These are phyloP conservation scores for Catostylus mosaicus DNA, from an alignment of 30 jellyfish, hydroid and myxozoan species.

Conservation along the genomic window DNA sequence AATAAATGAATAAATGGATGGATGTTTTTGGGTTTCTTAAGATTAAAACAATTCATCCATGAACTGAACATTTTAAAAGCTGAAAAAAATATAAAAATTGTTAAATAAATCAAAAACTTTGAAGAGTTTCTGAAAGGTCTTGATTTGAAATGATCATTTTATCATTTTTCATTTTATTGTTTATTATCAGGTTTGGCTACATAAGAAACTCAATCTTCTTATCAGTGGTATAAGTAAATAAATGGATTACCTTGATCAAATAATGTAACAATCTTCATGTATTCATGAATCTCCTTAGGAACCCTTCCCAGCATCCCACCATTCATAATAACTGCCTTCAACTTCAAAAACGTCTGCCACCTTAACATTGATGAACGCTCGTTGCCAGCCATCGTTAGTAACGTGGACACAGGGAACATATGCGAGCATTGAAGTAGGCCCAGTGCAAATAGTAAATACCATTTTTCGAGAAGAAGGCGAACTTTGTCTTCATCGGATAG, in stretches of 20 bases:
- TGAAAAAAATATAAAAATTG: too few species aligned
- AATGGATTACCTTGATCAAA: slow-evolving; percentile 88
- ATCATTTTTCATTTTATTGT: too few species aligned
- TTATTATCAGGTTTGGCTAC: too few species aligned
- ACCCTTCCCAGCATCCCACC: slow-evolving; percentile 83
- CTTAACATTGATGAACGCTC: slow-evolving; percentile 54
- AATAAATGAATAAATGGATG: too few species aligned
- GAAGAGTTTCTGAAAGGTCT: too few species aligned
- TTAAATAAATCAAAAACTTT: too few species aligned
- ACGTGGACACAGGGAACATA: slow-evolving; percentile 97
- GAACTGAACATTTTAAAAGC: too few species aligned
- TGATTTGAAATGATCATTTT: too few species aligned
- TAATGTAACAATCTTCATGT: slow-evolving; percentile 91
- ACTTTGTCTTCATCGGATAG: slow-evolving; percentile 84
- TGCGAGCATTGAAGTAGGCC: slow-evolving; percentile 92
- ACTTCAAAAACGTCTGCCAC: slow-evolving; percentile 89
- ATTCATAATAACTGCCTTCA: slow-evolving; percentile 84
- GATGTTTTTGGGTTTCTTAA: too few species aligned
- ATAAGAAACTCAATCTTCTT: too few species aligned
- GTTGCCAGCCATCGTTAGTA: slow-evolving; percentile 79
- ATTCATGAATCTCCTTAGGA: slow-evolving; percentile 81
- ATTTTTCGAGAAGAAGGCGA: slow-evolving; percentile 78
- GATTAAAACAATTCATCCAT: too few species aligned
- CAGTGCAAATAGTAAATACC: slow-evolving; percentile 90
- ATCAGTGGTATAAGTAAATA: too few species aligned